Evolutionary conservation across 2,888 invertebrate genomes (phyloP).

Genomic region (Psylliodes chrysocephalus): DNA sequence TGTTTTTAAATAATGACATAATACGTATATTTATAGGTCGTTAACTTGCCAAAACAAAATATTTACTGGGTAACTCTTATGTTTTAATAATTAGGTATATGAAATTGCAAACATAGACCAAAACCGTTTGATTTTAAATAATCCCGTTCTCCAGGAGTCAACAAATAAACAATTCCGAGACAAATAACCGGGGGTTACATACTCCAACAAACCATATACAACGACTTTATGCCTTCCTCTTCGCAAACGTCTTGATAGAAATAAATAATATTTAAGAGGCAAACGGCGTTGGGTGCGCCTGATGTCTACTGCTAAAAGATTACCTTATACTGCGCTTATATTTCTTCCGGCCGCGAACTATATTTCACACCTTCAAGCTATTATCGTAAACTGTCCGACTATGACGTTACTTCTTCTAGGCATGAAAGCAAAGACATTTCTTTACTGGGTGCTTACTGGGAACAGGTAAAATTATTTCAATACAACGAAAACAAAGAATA

Average conservation of each 20-base stretch:
- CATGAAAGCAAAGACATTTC: too few species aligned
- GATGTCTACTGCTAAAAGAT: conserved; percentile 6
- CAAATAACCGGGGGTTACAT: conserved; percentile 31
- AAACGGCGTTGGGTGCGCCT: conserved; percentile 38
- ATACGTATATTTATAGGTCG: too few species aligned
- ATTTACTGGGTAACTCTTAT: too few species aligned
- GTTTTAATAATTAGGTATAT: too few species aligned
- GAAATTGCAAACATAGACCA: too few species aligned
- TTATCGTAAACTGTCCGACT: conserved; percentile 2
- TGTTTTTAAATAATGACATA: too few species aligned
- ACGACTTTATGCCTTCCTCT: conserved; percentile 33
- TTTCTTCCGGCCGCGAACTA: conserved; percentile 10
- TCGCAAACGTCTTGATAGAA: conserved; percentile 30
- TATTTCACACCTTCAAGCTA: conserved; percentile 8
- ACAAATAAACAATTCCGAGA: conserved; percentile 14
- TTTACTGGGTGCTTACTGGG: too few species aligned
- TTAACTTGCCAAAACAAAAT: too few species aligned
- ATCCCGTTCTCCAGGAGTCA: conserved; percentile 2
- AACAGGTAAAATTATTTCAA: too few species aligned
- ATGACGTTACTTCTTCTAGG: too few species aligned
- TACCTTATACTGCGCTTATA: background rate
- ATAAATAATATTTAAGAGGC: conserved; percentile 42
- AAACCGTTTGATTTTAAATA: too few species aligned
- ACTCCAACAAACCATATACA: conserved; percentile 34
- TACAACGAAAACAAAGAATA: too few species aligned